Conservation (phyloP, 2,888 invertebrate genomes). For the Ornithoptera alexandrae region DNA sequence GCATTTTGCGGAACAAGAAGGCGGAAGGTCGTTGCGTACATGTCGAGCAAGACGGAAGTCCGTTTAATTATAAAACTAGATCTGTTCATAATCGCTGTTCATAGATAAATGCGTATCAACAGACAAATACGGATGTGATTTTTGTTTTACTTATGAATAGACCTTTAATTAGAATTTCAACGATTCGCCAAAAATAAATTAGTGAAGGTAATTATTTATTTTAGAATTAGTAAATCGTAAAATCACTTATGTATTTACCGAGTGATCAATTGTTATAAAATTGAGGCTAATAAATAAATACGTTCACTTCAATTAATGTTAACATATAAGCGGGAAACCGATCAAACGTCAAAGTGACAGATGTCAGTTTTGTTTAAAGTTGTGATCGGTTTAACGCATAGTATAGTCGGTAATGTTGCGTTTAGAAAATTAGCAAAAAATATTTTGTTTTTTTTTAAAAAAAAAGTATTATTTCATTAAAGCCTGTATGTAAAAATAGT, state of each 20-base stretch:
- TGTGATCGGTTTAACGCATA: background rate
- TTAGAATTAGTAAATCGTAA: background rate
- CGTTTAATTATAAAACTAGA: background rate
- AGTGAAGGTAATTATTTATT: too few relatives aligned
- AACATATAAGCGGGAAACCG: slow-evolving; percentile 3
- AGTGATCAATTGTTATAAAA: background rate
- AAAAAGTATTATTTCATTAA: background rate
- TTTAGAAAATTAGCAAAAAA: slow-evolving; percentile 1
- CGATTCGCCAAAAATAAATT: too few relatives aligned
- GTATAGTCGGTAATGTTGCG: background rate
- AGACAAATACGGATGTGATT: background rate
- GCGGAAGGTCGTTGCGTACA: background rate
- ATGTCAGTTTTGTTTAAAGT: background rate
- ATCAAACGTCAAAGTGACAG: background rate
- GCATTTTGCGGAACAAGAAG: background rate
- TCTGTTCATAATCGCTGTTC: slow-evolving; percentile 7
- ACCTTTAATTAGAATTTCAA: background rate
- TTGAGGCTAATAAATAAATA: background rate
- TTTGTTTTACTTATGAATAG: background rate
- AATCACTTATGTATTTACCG: slow-evolving; percentile 7
- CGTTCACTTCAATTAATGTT: background rate
- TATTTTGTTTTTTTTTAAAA: background rate
- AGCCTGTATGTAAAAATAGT: background rate
- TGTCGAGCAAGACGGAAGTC: background rate
- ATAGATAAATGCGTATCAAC: background rate